phyloP scores from a whole-genome alignment of 2,113 vertebrate species.

The Pterocles gutturalis region DNA sequence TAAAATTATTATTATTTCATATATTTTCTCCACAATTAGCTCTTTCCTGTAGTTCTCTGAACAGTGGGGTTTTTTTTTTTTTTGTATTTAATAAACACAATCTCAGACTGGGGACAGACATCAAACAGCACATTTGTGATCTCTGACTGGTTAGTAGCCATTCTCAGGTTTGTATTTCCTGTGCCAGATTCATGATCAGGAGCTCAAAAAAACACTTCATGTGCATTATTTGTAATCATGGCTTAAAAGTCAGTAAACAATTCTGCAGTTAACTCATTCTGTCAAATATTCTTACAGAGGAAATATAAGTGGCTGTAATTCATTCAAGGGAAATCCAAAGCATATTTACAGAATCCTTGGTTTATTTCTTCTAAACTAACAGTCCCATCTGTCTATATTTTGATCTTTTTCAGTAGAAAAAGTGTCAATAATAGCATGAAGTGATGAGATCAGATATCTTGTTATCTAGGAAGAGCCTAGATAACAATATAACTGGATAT shows the following conservation, averaged over 20 bases:
- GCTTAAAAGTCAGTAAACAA: background rate
- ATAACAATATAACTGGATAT: background rate
- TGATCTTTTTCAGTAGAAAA: background rate
- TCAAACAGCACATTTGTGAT: background rate
- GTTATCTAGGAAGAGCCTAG: background rate
- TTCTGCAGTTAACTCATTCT: background rate
- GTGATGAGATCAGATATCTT: background rate
- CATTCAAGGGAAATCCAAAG: background rate
- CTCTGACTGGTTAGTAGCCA: background rate
- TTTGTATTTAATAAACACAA: background rate
- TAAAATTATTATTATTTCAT: background rate
- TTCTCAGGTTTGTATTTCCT: background rate
- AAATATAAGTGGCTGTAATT: background rate
- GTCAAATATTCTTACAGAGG: background rate
- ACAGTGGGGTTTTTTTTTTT: background rate
- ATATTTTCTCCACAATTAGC: background rate
- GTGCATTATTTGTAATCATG: background rate
- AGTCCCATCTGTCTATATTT: background rate
- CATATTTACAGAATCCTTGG: background rate
- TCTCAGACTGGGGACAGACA: background rate
- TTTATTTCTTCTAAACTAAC: background rate
- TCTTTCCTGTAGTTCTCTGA: background rate
- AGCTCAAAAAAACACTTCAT: background rate
- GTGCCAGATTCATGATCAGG: background rate
- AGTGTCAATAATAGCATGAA: background rate